A percentile compares a stretch with the other conserved stretches of the same genome.
Evolutionary conservation across 2,888 invertebrate genomes (phyloP).

Genomic region (Ethmia dodecea): DNA sequence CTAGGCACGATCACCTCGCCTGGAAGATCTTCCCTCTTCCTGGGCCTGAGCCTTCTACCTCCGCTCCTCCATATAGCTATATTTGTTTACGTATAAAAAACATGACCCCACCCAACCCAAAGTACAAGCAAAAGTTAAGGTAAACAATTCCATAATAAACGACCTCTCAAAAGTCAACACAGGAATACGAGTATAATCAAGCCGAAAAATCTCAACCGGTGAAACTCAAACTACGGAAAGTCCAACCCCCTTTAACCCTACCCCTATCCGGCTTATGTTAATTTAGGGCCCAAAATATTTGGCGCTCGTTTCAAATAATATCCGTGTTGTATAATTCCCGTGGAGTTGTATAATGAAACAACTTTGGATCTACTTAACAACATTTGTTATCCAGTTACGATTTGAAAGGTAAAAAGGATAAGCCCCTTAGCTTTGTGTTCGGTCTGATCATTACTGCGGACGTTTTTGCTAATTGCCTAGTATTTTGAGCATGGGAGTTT

Average conservation of each 20-base stretch:
- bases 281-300: constrained; percentile 57
- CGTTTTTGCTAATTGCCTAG: no score
- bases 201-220: constrained; percentile 13
- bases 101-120: no score
- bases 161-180: neutral
- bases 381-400: constrained; percentile 29
- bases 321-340: constrained; percentile 50
- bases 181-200: constrained; percentile 1
- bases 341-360: constrained; percentile 42
- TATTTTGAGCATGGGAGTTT: no score
- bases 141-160: no score
- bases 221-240: constrained; percentile 17
- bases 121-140: no score
- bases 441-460: no score
- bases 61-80: no score
- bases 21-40: no score
- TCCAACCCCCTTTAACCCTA: constrained; percentile 2
- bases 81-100: no score
- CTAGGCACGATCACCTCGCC: no score
- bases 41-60: no score
- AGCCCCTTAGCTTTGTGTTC: constrained; percentile 5
- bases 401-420: constrained; percentile 15
- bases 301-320: constrained; percentile 62
- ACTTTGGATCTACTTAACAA: constrained; percentile 48
- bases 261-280: constrained; percentile 51